A percentile compares a stretch with the other conserved stretches of the same genome.
These are phyloP conservation scores for Cheilosia pagana DNA, from an alignment of 2,888 invertebrate species.

Conservation along the genomic window DNA sequence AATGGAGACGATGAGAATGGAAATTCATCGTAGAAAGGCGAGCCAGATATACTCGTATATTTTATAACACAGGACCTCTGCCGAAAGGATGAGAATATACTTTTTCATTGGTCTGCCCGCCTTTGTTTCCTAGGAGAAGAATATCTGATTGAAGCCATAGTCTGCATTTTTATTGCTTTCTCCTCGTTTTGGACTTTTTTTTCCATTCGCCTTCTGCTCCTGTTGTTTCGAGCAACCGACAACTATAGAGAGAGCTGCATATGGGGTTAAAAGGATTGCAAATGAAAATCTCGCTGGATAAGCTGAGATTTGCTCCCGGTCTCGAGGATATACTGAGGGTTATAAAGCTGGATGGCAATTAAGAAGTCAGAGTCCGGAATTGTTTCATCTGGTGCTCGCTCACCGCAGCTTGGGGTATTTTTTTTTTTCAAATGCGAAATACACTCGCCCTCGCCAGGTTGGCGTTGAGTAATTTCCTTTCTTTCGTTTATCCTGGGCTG, in stretches of 20 bases:
- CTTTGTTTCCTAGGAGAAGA: conserved; percentile 40
- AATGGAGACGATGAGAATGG: conserved; percentile 67
- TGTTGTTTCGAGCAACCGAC: conserved; percentile 21
- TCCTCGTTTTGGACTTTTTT: conserved; percentile 8
- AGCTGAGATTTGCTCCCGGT: conserved; percentile 61
- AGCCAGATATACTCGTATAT: background rate
- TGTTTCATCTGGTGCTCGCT: conserved; percentile 34
- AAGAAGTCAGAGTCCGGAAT: conserved; percentile 64
- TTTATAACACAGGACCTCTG: background rate
- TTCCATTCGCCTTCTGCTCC: conserved; percentile 11
- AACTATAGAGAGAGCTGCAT: background rate
- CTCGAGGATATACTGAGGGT: conserved; percentile 11
- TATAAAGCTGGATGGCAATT: conserved; percentile 56
- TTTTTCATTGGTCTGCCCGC: conserved; percentile 27
- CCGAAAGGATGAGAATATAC: conserved; percentile 35
- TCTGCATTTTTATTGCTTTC: conserved; percentile 56
- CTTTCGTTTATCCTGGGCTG: conserved; percentile 6
- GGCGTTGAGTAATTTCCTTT: conserved; percentile 20
- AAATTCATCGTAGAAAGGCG: conserved; percentile 52
- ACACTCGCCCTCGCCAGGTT: conserved; percentile 12
- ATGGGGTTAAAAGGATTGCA: conserved; percentile 61
- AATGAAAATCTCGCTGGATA: conserved; percentile 69
- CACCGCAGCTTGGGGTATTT: conserved; percentile 6
- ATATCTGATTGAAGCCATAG: conserved; percentile 64
- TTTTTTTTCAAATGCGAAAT: conserved; percentile 15